Evolutionary conservation across 2,888 invertebrate genomes (phyloP).

Genomic region (Cerastis rubricosa): DNA sequence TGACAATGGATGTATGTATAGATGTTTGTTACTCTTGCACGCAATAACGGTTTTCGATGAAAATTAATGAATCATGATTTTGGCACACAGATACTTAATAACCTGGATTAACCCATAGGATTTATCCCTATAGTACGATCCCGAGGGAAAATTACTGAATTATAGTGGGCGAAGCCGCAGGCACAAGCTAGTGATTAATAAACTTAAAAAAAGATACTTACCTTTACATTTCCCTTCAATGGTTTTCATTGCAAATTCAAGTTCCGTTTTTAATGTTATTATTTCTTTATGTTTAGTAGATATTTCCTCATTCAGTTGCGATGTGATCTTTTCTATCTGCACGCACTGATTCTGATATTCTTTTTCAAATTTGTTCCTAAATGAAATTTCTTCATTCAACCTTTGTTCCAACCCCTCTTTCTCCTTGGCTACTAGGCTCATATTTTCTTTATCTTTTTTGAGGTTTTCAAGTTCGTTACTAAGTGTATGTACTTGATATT

Average conservation of each 20-base stretch:
- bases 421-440: conserved; percentile 64
- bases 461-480: conserved; percentile 69
- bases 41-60: background rate
- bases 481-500: conserved; percentile 63
- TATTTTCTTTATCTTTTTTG: conserved; percentile 61
- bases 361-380: conserved; percentile 71
- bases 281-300: conserved; percentile 61
- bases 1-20: background rate
- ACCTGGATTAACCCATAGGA: background rate
- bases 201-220: conserved; percentile 49
- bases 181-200: background rate
- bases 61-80: no score
- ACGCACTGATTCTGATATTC: conserved; percentile 72
- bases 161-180: background rate
- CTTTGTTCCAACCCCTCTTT: conserved; percentile 67
- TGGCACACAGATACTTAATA: background rate
- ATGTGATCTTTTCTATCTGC: conserved; percentile 63
- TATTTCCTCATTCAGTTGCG: conserved; percentile 69
- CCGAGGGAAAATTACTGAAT: background rate
- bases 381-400: conserved; percentile 66
- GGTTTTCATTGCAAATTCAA: conserved; percentile 60
- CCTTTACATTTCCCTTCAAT: conserved; percentile 71
- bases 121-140: background rate
- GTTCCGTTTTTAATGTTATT: conserved; percentile 58
- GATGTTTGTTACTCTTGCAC: background rate